phyloP scores from a whole-genome alignment of 2,888 invertebrate genomes.

The Deilephila porcellus region DNA sequence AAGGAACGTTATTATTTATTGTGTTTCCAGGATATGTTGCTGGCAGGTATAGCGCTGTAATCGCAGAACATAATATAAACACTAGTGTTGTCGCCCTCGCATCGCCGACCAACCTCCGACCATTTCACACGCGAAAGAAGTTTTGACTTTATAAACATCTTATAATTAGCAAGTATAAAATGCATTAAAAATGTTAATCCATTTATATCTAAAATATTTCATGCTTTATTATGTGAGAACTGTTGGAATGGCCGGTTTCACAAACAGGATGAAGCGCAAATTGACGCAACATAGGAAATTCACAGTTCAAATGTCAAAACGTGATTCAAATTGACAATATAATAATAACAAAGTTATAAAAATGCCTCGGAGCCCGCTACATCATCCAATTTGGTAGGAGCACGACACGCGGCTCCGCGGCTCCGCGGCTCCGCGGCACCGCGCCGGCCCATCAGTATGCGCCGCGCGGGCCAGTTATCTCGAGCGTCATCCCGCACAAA shows the following conservation, averaged over 20 bases:
- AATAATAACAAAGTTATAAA: background rate
- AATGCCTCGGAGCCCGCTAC: constrained; percentile 8
- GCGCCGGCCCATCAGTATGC: constrained; percentile 9
- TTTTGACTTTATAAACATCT: too few species aligned
- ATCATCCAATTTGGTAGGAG: constrained; percentile 24
- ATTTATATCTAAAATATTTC: too few species aligned
- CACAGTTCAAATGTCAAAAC: constrained; percentile 27
- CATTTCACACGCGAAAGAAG: too few species aligned
- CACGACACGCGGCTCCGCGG: background rate
- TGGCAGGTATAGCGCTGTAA: background rate
- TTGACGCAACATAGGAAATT: constrained; percentile 22
- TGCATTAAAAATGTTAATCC: too few species aligned
- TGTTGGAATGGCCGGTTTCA: background rate
- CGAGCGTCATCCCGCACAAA: constrained; percentile 11
- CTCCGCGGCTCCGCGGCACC: too few species aligned
- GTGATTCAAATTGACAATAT: constrained; percentile 4
- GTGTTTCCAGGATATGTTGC: background rate
- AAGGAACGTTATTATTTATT: background rate
- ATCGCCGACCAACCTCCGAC: background rate
- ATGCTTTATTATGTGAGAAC: background rate
- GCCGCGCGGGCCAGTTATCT: background rate
- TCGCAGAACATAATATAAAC: background rate
- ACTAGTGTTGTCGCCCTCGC: background rate
- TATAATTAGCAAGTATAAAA: too few species aligned
- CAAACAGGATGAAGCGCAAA: background rate